Evolutionary conservation across 1,140 invertebrate genomes (phyloP).

Genomic region (Tetranychus cinnabarinus): DNA sequence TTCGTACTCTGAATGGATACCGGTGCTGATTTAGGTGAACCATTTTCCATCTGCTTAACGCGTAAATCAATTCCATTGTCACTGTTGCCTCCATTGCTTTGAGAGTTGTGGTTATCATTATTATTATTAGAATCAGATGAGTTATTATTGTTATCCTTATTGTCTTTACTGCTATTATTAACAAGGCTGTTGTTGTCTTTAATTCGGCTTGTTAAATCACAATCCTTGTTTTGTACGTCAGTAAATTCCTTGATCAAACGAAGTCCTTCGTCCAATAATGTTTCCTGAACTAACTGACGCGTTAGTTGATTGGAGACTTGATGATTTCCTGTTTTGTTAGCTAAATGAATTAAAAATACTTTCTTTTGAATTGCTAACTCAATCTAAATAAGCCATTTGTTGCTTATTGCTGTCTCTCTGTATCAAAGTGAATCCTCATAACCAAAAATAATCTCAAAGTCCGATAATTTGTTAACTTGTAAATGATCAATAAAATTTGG

Average conservation of each 20-base stretch:
- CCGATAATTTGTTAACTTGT: too few species aligned
- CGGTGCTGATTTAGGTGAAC: too few species aligned
- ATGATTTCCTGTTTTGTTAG: slow-evolving; percentile 10
- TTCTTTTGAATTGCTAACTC: neutral
- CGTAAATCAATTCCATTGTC: neutral
- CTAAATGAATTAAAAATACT: neutral
- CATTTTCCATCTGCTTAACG: too few species aligned
- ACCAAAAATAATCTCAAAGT: too few species aligned
- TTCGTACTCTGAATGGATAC: too few species aligned
- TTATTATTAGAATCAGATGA: too few species aligned
- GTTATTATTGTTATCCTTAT: too few species aligned
- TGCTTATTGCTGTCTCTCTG: neutral
- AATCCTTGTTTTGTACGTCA: slow-evolving; percentile 2
- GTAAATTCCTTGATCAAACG: slow-evolving; percentile 19
- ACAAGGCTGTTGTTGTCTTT: too few species aligned
- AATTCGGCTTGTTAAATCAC: too few species aligned
- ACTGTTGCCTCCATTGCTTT: neutral
- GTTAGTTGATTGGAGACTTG: slow-evolving; percentile 14
- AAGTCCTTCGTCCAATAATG: slow-evolving; percentile 20
- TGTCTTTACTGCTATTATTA: too few species aligned
- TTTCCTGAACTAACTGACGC: slow-evolving; percentile 20
- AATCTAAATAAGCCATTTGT: neutral
- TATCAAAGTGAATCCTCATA: too few species aligned
- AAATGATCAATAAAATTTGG: neutral
- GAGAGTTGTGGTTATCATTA: neutral